These are phyloP conservation scores for Paramormyrops hopkinsi DNA, from an alignment of 2,797 vertebrate genomes.

Conservation along the genomic window DNA sequence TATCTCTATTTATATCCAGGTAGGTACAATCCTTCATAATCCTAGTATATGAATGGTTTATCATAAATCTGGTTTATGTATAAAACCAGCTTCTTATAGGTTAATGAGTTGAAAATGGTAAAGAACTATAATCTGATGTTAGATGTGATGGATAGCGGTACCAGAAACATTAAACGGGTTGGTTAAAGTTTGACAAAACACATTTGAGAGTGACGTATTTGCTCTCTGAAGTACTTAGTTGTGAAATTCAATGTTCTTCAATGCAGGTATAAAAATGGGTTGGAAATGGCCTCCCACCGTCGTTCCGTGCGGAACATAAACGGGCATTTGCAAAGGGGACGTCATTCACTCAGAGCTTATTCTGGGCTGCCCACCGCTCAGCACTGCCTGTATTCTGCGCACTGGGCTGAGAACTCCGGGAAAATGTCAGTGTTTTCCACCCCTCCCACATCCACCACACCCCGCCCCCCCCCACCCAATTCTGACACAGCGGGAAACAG, in stretches of 20 bases:
- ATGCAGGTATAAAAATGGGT: background rate
- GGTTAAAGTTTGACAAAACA: background rate
- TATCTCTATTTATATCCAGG: background rate
- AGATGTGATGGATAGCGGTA: background rate
- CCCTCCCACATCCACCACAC: background rate
- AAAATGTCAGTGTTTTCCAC: background rate
- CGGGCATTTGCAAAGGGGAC: background rate
- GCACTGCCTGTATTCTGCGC: background rate
- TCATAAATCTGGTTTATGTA: background rate
- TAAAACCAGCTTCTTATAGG: background rate
- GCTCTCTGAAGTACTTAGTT: background rate
- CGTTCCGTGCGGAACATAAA: background rate
- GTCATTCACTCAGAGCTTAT: background rate
- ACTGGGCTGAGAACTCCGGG: background rate
- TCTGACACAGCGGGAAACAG: background rate
- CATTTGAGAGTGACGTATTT: background rate
- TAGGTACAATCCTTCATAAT: background rate
- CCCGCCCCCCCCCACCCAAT: background rate
- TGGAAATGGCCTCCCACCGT: background rate
- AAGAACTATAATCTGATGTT: background rate
- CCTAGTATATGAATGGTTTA: background rate
- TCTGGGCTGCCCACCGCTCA: background rate
- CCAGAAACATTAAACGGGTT: background rate
- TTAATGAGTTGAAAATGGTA: background rate
- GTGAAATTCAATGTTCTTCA: slow-evolving; percentile 1